A percentile compares a stretch with the other conserved stretches of the same genome.
Evolutionary conservation across 1,140 invertebrate species (phyloP).

Genomic region (Neodiprion pinetum): DNA sequence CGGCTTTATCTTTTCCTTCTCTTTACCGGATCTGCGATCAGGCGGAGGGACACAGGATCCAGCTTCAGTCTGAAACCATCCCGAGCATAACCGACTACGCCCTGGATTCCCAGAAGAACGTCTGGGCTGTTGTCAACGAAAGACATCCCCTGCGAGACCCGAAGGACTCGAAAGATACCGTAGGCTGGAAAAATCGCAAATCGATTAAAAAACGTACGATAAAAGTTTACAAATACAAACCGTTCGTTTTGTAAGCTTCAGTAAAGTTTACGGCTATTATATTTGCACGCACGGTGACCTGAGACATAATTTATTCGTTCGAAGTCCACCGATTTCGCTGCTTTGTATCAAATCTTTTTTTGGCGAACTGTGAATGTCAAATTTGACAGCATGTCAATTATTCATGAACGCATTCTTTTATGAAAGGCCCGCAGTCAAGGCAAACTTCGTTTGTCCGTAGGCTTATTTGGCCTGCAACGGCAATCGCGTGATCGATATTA

Average conservation of each 20-base stretch:
- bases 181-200: background rate
- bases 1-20: background rate
- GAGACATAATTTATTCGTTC: too few species aligned
- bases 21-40: constrained; percentile 1
- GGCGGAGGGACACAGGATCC: constrained; percentile 35
- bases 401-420: too few species aligned
- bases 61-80: constrained; percentile 35
- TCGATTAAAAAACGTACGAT: constrained; percentile 13
- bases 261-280: too few species aligned
- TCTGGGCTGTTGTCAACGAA: constrained; percentile 37
- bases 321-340: too few species aligned
- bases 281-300: too few species aligned
- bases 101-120: constrained; percentile 35
- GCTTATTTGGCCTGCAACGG: too few species aligned
- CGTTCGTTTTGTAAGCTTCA: constrained; percentile 1
- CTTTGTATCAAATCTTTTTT: too few species aligned
- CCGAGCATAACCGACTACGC: constrained; percentile 41
- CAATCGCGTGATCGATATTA: too few species aligned
- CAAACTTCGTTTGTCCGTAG: too few species aligned
- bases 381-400: too few species aligned
- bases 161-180: background rate
- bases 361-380: too few species aligned
- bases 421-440: too few species aligned
- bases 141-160: constrained; percentile 24
- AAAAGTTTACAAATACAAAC: constrained; percentile 22